phyloP scores from a whole-genome alignment of 2,797 vertebrate species.

The Glossophaga mutica region DNA sequence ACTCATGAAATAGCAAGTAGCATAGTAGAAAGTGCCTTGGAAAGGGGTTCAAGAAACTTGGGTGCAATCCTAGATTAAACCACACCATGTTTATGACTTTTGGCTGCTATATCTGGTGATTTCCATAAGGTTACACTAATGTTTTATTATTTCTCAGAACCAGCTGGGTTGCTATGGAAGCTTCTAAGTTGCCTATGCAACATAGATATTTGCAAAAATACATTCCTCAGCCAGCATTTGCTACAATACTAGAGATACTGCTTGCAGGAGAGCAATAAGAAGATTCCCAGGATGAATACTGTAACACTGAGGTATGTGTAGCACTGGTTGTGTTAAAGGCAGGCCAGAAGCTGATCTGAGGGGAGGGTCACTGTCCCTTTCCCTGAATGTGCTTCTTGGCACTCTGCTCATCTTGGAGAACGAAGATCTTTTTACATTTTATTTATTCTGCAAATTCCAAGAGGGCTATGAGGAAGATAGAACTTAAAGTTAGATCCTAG shows the following conservation, averaged over 20 bases:
- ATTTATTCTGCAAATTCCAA: slow-evolving; percentile 39
- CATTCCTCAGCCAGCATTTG: not conserved
- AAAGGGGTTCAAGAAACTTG: not conserved
- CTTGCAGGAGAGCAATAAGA: not conserved
- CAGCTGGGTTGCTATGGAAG: slow-evolving; percentile 34
- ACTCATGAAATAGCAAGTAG: not conserved
- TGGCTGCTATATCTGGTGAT: not conserved
- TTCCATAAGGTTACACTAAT: slow-evolving; percentile 13
- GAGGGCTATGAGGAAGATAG: not conserved
- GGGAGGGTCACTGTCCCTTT: not conserved
- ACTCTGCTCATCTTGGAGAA: not conserved
- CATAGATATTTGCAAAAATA: slow-evolving; percentile 50
- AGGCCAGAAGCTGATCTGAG: not conserved
- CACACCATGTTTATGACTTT: not conserved
- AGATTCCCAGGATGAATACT: not conserved
- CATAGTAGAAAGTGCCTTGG: not conserved
- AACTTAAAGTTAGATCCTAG: not conserved
- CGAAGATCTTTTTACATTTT: not conserved
- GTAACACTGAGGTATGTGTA: not conserved
- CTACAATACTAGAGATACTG: not conserved
- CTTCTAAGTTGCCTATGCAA: not conserved
- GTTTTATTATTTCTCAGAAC: slow-evolving; percentile 40
- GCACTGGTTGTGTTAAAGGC: not conserved
- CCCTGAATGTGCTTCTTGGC: not conserved
- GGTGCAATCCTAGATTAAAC: not conserved